A percentile compares a stretch with the other conserved stretches of the same genome.
Evolutionary conservation across 1,140 invertebrate genomes (phyloP).

Genomic region (Lasioglossum albipes): DNA sequence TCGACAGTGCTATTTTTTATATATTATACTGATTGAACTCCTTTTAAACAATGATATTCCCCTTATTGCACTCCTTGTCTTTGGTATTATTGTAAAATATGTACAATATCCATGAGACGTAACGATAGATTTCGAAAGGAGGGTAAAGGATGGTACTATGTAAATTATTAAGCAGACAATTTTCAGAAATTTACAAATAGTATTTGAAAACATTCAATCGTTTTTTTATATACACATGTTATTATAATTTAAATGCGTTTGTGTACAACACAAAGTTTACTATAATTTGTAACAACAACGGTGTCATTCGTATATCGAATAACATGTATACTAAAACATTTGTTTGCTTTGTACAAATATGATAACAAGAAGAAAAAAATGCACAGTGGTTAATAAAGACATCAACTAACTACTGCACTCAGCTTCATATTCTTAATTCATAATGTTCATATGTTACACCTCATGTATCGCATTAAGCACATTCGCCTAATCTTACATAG

Average conservation of each 20-base stretch:
- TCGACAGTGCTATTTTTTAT: conserved; percentile 62
- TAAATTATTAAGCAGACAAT: conserved; percentile 43
- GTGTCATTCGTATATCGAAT: conserved; percentile 59
- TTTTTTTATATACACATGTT: conserved; percentile 51
- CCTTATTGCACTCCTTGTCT: conserved; percentile 42
- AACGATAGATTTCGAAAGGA: conserved; percentile 32
- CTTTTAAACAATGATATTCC: conserved; percentile 48
- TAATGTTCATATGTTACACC: conserved; percentile 35
- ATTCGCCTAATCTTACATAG: conserved; percentile 4
- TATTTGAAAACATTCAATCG: conserved; percentile 51
- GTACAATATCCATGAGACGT: conserved; percentile 26
- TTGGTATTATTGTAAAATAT: conserved; percentile 35
- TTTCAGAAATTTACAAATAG: conserved; percentile 48
- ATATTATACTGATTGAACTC: conserved; percentile 57
- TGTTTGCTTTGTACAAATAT: conserved; percentile 64
- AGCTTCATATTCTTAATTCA: conserved; percentile 49
- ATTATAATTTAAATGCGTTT: conserved; percentile 58
- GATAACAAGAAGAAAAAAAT: conserved; percentile 49
- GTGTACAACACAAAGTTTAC: conserved; percentile 53
- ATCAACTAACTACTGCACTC: conserved; percentile 55
- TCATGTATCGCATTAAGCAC: conserved; percentile 11
- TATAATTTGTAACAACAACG: conserved; percentile 64
- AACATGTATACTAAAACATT: conserved; percentile 57
- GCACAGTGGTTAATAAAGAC: conserved; percentile 64
- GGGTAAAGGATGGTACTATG: conserved; percentile 50